Evolutionary conservation across 2,797 vertebrate genomes (phyloP).

Genomic region (Gallirallus australis): DNA sequence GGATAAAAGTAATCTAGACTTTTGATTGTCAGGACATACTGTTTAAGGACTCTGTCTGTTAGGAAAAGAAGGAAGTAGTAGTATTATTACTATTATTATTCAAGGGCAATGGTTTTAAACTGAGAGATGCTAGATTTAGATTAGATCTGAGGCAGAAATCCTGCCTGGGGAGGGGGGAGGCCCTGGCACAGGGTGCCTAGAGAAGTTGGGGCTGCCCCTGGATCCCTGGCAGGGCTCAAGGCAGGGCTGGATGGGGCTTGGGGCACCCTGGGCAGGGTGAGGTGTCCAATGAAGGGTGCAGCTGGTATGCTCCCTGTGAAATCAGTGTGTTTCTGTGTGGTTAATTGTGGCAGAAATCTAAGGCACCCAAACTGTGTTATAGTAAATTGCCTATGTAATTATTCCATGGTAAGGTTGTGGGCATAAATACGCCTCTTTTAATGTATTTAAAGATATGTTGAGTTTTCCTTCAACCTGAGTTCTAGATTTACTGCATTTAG

Average conservation of each 20-base stretch:
- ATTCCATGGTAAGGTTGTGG: background rate
- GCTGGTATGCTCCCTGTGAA: background rate
- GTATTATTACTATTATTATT: background rate
- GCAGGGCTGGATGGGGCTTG: fast-evolving
- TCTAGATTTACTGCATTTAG: background rate
- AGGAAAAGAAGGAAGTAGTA: background rate
- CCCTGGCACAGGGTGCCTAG: background rate
- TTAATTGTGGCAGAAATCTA: background rate
- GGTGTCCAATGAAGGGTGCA: background rate
- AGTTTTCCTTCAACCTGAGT: background rate
- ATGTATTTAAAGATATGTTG: background rate
- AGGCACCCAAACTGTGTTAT: background rate
- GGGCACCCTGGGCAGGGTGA: background rate
- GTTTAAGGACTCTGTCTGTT: background rate
- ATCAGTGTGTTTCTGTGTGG: background rate
- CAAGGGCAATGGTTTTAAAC: background rate
- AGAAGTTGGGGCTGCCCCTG: background rate
- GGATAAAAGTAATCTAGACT: background rate
- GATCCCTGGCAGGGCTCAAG: background rate
- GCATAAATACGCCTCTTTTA: background rate
- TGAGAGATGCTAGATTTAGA: background rate
- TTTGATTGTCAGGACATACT: background rate
- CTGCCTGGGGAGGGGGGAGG: background rate
- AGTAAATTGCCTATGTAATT: background rate
- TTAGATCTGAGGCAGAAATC: background rate